phyloP scores from a whole-genome alignment of 2,797 vertebrate genomes.

The Basileuterus tristriatus region DNA sequence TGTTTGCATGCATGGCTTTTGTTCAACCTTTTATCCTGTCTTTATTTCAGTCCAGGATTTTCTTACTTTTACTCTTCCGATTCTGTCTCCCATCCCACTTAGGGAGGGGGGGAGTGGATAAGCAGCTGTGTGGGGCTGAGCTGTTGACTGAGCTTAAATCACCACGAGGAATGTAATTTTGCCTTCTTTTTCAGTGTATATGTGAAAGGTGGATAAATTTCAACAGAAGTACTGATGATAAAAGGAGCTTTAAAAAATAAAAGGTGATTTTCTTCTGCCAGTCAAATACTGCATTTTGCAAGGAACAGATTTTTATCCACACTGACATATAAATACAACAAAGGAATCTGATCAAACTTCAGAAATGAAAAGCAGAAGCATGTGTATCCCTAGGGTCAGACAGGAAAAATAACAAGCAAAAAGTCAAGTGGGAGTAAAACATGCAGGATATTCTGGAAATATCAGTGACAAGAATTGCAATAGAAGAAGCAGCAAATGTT shows the following conservation, averaged over 20 bases:
- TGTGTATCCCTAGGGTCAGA: not conserved
- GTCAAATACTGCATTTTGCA: not conserved
- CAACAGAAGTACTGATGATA: not conserved
- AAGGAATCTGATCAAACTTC: not conserved
- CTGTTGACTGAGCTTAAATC: not conserved
- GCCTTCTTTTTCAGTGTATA: not conserved
- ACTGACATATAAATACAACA: not conserved
- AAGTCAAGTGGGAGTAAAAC: not conserved
- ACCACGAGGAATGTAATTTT: not conserved
- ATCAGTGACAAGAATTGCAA: not conserved
- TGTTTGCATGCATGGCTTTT: not conserved
- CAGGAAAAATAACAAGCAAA: not conserved
- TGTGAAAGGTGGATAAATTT: not conserved
- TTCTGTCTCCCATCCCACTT: not conserved
- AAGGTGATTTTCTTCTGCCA: not conserved
- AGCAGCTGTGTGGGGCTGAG: not conserved
- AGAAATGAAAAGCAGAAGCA: conserved; percentile 10
- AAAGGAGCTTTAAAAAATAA: not conserved
- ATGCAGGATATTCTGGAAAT: not conserved
- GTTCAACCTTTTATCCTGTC: not conserved
- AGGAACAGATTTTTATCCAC: not conserved
- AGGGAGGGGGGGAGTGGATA: not conserved
- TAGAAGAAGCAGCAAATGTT: not conserved
- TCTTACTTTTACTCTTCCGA: not conserved
- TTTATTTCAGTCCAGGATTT: not conserved